Evolutionary conservation across 2,113 vertebrate genomes (phyloP), one percentile per base, ranked within the genome.

Genomic region (Bambusicola thoracicus): DNA sequence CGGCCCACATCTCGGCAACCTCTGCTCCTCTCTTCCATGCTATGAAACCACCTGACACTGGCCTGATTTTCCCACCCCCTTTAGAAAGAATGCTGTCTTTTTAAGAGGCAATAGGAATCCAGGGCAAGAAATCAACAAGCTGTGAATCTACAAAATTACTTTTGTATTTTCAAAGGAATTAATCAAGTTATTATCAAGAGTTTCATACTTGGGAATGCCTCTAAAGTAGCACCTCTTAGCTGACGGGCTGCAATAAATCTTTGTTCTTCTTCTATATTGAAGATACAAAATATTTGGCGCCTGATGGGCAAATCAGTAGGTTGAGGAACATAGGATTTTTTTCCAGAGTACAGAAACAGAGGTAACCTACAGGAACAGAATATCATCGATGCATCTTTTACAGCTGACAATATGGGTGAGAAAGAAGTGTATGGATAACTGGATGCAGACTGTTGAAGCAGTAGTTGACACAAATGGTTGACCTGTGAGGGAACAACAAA

Each of bases 351-450:
- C 22, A 55, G 62, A 86, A 34, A 41, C 32, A 65, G 49, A 80
- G 40, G 40, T 76, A 94, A 85, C 51, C 62, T 61, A 92, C 93
- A 84, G 73, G 63, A 87, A 89, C 55, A 91, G 19, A 53, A 55
- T n/a, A 34, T 73, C 44, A 93, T 46, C 69, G 77, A 76, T 34
- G 74, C 22, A 69, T 46, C 81, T 79, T 68, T 80, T 74, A 59
- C 9, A 88, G 46, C 22, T 92, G 51, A 75, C 40, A 81, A 63
- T 32, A 91, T 0, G 22, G 29, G 32, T 82, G 46, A 85, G 72
- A 95, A 85, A 93, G 58, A 41, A 2, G 1, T 69, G 66, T 91
- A 66, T n/a, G 86, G 86, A 81, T 92, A 87, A 93, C 30, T 70
- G 81, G 34, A 73, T 62, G 30, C 8, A 65, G 85, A 93, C 85